Base-by-base conservation (phyloP, 1,140 invertebrate species). In the Ganaspis sp. region DNA sequence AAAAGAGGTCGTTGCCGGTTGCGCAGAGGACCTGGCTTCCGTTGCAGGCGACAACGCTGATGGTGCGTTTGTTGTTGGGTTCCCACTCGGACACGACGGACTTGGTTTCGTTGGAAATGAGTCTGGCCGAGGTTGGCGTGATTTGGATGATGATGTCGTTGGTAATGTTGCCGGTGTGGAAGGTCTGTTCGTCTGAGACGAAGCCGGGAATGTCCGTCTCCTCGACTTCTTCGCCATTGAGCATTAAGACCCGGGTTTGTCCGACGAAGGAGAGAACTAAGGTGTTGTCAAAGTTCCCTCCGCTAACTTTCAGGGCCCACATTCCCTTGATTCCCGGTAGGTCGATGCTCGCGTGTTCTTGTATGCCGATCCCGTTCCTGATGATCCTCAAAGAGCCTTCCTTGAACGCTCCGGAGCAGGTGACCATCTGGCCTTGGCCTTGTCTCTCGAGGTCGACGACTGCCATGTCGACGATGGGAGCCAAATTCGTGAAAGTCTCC, bases 321-420 rank as follows among this genome's bases (percentile, higher is more conserved):
- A 99, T 98, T 74, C 98, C 98, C 92, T 99, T 99, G 70, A 99
- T 99, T 34, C 98, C 98, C 15, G 96, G 94, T 73, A 99, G 92
- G 93, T 99, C 99, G 82, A 99, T 99, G 69, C 95, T 97, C 0
- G 98, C 98, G 90, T 98, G 96, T 90, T 99, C 98, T 87, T 99
- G 97, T 72, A 99, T 99, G 4, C 98, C 98, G 87, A 99, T 99
- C 1, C 98, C 98, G 92, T 99, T 99, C 77, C 98, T 94, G 73
- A 99, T 99, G 69, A 99, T 99, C 69, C 98, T 93, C 15, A 99
- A 92, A 0, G 98, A 99, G 0, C 99, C 99, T 92, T 99, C 98
- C 91, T 99, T 99, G 87, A 96, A 98, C n/a, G 96, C 96, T 49
- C 97, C 98, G 9, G 98, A 99, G 88, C 98, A 99, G 0, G 98